These are phyloP conservation scores for Pogonognathellus flavescens DNA, from an alignment of 1,140 invertebrate genomes.

Conservation along the genomic window DNA sequence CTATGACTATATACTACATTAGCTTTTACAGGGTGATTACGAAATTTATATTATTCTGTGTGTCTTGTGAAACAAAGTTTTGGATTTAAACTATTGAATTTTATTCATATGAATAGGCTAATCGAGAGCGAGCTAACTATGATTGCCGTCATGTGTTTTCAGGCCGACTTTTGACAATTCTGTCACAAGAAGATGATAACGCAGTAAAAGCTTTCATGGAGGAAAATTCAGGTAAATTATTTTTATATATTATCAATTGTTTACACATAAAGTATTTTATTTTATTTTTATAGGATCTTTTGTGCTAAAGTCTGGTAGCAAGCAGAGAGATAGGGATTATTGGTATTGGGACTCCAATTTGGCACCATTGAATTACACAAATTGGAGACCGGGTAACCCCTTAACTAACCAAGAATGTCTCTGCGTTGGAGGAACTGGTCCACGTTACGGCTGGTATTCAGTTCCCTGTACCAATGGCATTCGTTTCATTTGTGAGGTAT, in stretches of 20 bases:
- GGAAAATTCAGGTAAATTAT: background rate
- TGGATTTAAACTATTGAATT: too few relatives aligned
- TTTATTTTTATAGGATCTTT: background rate
- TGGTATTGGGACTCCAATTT: constrained; percentile 23
- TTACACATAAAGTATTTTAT: background rate
- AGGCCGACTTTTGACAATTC: constrained; percentile 3
- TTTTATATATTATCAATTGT: background rate
- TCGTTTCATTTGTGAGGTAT: constrained; percentile 10
- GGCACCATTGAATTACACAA: background rate
- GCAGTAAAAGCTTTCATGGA: background rate
- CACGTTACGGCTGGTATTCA: constrained; percentile 9
- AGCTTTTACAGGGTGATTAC: background rate
- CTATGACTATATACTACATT: too few relatives aligned
- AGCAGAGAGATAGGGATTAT: background rate
- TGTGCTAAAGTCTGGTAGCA: background rate
- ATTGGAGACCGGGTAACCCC: background rate
- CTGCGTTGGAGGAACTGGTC: background rate
- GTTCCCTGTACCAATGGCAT: background rate
- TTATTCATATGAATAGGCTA: background rate
- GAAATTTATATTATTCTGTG: background rate
- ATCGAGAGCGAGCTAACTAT: background rate
- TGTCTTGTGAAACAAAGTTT: background rate
- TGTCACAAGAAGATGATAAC: background rate
- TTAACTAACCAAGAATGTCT: background rate
- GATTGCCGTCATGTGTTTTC: constrained; percentile 6